A percentile compares a stretch with the other conserved stretches of the same genome.
Evolutionary conservation across 2,888 invertebrate species (phyloP).

Genomic region (Branchipolynoe longqiensis): DNA sequence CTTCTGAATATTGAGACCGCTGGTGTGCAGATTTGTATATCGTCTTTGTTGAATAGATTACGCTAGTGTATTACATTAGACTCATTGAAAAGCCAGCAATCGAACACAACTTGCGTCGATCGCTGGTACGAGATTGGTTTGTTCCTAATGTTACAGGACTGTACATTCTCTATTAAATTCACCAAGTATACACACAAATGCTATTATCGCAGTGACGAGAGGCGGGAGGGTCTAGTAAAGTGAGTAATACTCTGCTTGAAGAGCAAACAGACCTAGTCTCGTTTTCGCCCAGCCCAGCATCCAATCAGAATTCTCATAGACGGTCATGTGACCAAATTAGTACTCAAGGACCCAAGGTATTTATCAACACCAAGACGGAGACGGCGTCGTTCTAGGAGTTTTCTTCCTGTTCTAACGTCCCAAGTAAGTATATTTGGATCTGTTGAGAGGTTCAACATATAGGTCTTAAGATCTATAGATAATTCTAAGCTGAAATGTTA

Average conservation of each 20-base stretch:
- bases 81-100: no score
- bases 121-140: no score
- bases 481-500: neutral
- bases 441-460: neutral
- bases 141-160: no score
- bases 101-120: no score
- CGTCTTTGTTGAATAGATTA: no score
- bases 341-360: slow-evolving; percentile 55
- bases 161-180: no score
- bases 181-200: no score
- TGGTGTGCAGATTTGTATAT: no score
- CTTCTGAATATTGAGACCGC: no score
- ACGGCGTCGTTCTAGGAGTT: neutral
- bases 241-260: neutral
- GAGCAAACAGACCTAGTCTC: slow-evolving; percentile 6
- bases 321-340: slow-evolving; percentile 48
- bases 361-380: slow-evolving; percentile 48
- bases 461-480: neutral
- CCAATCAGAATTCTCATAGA: neutral
- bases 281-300: neutral
- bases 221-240: no score
- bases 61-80: no score
- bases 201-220: no score
- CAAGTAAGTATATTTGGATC: slow-evolving; percentile 23
- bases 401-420: slow-evolving; percentile 36